phyloP scores from a whole-genome alignment of 1,140 invertebrate species.

The Eriosoma lanigerum region DNA sequence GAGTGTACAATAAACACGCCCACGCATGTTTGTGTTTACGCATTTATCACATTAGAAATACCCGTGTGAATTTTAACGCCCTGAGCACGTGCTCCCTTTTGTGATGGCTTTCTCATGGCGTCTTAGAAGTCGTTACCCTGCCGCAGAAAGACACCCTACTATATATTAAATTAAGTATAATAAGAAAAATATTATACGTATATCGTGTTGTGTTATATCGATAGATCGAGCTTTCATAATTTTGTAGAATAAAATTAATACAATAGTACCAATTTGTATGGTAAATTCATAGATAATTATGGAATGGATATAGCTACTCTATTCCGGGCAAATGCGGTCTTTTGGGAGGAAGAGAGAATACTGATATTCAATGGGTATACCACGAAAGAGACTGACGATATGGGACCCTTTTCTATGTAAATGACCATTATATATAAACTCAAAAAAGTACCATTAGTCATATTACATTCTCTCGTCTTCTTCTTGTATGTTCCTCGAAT shows the following conservation, averaged over 20 bases:
- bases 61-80: slow-evolving; percentile 8
- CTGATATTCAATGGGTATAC: too few species aligned
- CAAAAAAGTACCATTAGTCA: too few species aligned
- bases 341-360: too few species aligned
- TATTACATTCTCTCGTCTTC: too few species aligned
- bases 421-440: too few species aligned
- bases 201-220: background rate
- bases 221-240: background rate
- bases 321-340: too few species aligned
- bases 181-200: background rate
- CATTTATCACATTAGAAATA: slow-evolving; percentile 6
- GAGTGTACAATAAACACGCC: background rate
- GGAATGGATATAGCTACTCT: too few species aligned
- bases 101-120: slow-evolving; percentile 30
- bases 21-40: background rate
- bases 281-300: too few species aligned
- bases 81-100: slow-evolving; percentile 12
- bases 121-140: slow-evolving; percentile 17
- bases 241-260: background rate
- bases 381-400: too few species aligned
- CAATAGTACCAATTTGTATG: background rate
- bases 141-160: background rate
- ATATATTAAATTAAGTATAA: background rate
- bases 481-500: too few species aligned
- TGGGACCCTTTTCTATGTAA: too few species aligned